Evolutionary conservation across 2,888 invertebrate genomes (phyloP), one percentile per base, ranked within the genome.

Genomic region (Stenoptilia bipunctidactyla): DNA sequence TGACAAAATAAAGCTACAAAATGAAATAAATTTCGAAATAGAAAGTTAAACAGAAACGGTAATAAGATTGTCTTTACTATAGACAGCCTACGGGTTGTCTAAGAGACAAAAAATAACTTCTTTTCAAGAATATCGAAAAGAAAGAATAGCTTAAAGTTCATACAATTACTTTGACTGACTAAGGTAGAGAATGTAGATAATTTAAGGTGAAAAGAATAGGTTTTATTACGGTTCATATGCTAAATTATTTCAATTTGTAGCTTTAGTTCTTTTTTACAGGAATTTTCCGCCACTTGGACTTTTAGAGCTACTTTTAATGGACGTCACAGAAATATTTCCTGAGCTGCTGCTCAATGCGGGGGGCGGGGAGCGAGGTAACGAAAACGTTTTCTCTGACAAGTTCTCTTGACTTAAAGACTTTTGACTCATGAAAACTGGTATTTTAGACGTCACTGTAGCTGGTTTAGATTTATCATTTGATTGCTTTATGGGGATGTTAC

Each of bases 301-400:
- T 53, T 66, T 82, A 10, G 89, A 89, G 52, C 86, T 88, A 52
- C 74, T 86, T 47, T 88, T 85, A 36, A 89, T 89, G 1, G 88
- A 88, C n/a, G 88, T 89, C 0, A 88, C 86, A 2, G 88, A 85
- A 41, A 85, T 75, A 39, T 84, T 85, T 0, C 79, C 80, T 2
- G 82, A 68, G 51, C 79, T 79, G 45, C 73, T 57, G 43, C 66
- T 76, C 30, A 73, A 55, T 9, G 61, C 56, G 0, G 74, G 75
- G 0, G 82, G 77, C 12, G 83, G 80, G 0, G 83, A 75, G 1
- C 68, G 66, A 2, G 80, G 76, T 41, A 83, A 48, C 1, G 82
- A 72, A 45, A 77, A 76, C 30, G 57, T 66, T 41, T 66, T 65
- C 8, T 83, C 84, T 1, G 66, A 59, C 43, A 84, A 62, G 66